Evolutionary conservation across 2,888 invertebrate genomes (phyloP).

Genomic region (Malthinus flaveolus): DNA sequence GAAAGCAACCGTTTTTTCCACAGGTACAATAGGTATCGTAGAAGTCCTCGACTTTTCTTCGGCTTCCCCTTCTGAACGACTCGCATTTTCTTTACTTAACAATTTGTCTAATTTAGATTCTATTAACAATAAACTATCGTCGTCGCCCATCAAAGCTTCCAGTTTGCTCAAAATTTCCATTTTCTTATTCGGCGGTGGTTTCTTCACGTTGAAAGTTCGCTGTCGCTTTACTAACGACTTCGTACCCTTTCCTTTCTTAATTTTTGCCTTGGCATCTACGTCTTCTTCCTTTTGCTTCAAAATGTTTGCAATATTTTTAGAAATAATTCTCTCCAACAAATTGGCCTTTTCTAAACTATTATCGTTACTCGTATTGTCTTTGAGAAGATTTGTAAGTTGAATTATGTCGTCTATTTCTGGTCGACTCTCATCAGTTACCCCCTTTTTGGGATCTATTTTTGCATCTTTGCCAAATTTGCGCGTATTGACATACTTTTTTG

Average conservation of each 20-base stretch:
- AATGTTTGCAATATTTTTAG: neutral
- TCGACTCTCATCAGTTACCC: too few relatives aligned
- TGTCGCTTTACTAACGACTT: neutral
- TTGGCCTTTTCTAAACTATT: neutral
- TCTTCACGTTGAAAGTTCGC: neutral
- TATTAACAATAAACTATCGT: neutral
- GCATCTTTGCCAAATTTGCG: too few relatives aligned
- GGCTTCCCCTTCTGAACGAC: too few relatives aligned
- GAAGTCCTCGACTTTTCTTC: too few relatives aligned
- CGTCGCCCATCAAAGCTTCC: neutral
- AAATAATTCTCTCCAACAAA: conserved; percentile 1
- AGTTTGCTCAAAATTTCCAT: neutral
- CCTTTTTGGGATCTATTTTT: too few relatives aligned
- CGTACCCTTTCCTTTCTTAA: neutral
- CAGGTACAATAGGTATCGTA: too few relatives aligned
- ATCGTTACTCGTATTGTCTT: neutral
- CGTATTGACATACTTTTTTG: too few relatives aligned
- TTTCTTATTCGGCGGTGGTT: neutral
- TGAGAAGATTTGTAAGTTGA: neutral
- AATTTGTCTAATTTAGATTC: neutral
- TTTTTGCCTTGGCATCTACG: neutral
- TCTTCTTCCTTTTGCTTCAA: neutral
- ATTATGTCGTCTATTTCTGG: too few relatives aligned
- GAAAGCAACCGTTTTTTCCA: too few relatives aligned
- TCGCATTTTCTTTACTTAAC: neutral